A percentile compares a stretch with the other conserved stretches of the same genome.
Conservation (phyloP, 2,797 vertebrate species). For the Apogon talboti region DNA sequence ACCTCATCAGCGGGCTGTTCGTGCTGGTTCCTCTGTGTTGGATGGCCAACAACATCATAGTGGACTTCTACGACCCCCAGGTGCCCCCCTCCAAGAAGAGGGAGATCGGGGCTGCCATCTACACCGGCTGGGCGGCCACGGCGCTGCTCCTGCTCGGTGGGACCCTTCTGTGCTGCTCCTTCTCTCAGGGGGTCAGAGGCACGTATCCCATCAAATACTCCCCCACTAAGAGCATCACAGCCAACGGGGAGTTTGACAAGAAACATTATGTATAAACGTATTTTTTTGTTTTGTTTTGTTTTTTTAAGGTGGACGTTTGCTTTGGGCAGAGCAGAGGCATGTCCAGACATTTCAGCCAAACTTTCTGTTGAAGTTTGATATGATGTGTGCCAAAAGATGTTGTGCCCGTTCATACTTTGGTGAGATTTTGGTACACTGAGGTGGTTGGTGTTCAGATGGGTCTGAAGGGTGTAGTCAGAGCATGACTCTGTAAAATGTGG, state of each 20-base stretch:
- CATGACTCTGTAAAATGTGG: background rate
- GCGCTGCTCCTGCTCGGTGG: constrained; percentile 91
- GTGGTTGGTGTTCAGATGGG: background rate
- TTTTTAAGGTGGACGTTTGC: background rate
- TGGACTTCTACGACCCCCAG: constrained; percentile 88
- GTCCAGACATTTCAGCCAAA: background rate
- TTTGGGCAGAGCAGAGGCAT: background rate
- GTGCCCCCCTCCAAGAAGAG: constrained; percentile 86
- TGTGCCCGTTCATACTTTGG: background rate
- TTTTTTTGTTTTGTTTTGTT: too few relatives aligned
- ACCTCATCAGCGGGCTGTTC: constrained; percentile 87
- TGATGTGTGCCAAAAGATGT: constrained; percentile 3
- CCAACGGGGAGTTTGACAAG: constrained; percentile 89
- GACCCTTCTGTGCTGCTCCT: constrained; percentile 88
- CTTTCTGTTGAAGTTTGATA: too few relatives aligned
- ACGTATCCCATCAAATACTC: constrained; percentile 87
- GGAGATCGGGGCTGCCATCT: constrained; percentile 94
- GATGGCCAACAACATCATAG: constrained; percentile 93
- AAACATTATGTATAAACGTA: constrained; percentile 89
- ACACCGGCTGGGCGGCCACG: constrained; percentile 92
- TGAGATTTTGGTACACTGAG: background rate
- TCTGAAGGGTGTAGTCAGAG: background rate
- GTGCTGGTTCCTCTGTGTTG: constrained; percentile 92
- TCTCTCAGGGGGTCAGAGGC: constrained; percentile 74
- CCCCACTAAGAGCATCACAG: constrained; percentile 81